Conservation (phyloP, 2,888 invertebrate species). For the Lasius fuliginosus region DNA sequence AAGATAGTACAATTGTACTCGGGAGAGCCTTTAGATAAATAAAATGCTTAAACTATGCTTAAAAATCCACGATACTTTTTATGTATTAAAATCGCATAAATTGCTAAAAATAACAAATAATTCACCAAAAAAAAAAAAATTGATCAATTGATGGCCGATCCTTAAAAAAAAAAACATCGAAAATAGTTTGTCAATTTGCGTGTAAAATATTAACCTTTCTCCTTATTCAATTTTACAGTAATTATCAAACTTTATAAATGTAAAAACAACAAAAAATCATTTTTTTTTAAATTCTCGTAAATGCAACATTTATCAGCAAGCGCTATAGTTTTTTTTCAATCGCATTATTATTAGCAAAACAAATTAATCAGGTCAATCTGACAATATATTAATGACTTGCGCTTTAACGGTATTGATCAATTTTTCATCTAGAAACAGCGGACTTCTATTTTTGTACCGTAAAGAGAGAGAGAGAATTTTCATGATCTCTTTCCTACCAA, state of each 20-base stretch:
- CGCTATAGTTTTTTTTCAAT: not conserved
- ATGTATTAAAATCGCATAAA: not conserved
- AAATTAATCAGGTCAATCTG: not conserved
- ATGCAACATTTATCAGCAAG: not conserved
- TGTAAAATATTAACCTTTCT: not conserved
- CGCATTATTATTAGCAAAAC: not conserved
- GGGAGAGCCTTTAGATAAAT: not conserved
- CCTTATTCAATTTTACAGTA: not conserved
- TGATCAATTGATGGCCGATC: not conserved
- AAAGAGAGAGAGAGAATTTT: slow-evolving; percentile 1
- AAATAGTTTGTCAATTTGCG: not conserved
- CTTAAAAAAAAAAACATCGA: not conserved
- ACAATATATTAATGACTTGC: not conserved
- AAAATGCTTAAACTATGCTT: not conserved
- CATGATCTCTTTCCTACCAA: not conserved
- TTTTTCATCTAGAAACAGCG: not conserved
- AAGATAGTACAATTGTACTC: not conserved
- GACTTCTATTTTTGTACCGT: not conserved
- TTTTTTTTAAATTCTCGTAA: not conserved
- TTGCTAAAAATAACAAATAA: not conserved
- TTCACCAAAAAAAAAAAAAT: not conserved
- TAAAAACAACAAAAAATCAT: slow-evolving; percentile 5
- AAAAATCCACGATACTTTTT: not conserved
- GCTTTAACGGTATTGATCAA: not conserved
- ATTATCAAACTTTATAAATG: not conserved